Evolutionary conservation across 2,797 vertebrate genomes (phyloP), one percentile per base, ranked within the genome.

Genomic region (Remorina albescens): DNA sequence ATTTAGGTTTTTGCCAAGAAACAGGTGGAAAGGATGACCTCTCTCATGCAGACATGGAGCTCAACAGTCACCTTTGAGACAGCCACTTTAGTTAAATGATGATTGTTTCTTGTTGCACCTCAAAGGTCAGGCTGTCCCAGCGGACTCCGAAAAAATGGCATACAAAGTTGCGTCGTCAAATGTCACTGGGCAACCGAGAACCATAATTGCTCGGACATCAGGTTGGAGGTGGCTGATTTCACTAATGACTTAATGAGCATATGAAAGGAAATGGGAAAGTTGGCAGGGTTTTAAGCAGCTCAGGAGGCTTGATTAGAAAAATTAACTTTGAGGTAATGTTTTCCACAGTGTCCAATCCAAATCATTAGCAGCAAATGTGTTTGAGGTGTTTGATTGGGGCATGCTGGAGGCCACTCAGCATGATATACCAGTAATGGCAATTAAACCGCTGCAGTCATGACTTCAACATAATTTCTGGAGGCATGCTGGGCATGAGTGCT

Each of bases 221-320:
- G 71, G 59, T 49, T 66, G 67, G 21, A 71, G 71, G 64, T 74
- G 76, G 59, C 62, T 80, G 69, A 78, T 74, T 84, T 81, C n/a
- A 3, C 58, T 81, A 72, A 74, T 15, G 63, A 84, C 76, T 84
- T 78, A 86, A 84, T 84, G 78, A 84, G 67, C 11, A 1, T 18
- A 62, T 59, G n/a, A 83, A 80, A 67, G 67, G 64, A 88, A 84
- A 91, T 85, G 74, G 78, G 71, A 80, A 81, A 71, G 76, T 76
- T 89, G 86, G 86, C 86, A 88, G 79, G 47, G 49, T 61, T 44
- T 37, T 46, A 34, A 75, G 34, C 34, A 68, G 54, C 63, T 41
- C 13, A 46, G 47, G 53, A 76, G 58, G 67, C 64, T 78, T 76
- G 66, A 83, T 86, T 84, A 61, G 68, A 70, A 80, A 55, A 74